Evolutionary conservation across 2,888 invertebrate genomes (phyloP).

Genomic region (Temnothorax unifasciatus): DNA sequence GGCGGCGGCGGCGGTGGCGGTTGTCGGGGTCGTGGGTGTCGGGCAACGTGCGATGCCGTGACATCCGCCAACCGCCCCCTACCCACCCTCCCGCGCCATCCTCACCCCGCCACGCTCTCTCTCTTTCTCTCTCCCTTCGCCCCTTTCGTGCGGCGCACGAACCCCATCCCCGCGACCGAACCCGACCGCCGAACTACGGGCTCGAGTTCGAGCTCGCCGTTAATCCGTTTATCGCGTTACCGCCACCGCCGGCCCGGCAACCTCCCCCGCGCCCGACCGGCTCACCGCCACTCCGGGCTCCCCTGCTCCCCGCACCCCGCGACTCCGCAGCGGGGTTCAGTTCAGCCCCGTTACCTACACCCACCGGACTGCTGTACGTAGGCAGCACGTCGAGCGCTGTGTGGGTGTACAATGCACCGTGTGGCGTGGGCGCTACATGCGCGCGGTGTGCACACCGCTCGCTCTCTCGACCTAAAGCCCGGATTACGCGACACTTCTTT

Average conservation of each 20-base stretch:
- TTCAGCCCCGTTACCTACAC: conserved; percentile 65
- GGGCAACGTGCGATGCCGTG: conserved; percentile 82
- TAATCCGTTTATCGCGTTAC: conserved; percentile 86
- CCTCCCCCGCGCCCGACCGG: conserved; percentile 37
- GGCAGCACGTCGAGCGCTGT: conserved; percentile 39
- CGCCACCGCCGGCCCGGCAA: conserved; percentile 48
- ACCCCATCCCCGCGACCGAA: conserved; percentile 71
- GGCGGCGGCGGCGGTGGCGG: conserved; percentile 56
- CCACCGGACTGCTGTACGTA: conserved; percentile 46
- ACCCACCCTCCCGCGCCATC: conserved; percentile 52
- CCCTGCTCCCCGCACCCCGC: conserved; percentile 52
- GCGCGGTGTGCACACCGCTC: conserved; percentile 34
- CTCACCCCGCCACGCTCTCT: conserved; percentile 28
- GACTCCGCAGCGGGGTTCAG: conserved; percentile 56
- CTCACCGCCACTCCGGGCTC: conserved; percentile 44
- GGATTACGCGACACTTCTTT: conserved; percentile 58
- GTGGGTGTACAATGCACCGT: conserved; percentile 51
- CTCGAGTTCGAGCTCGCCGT: conserved; percentile 82
- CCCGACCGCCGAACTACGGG: conserved; percentile 80
- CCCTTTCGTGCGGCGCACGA: conserved; percentile 53
- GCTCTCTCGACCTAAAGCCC: conserved; percentile 51
- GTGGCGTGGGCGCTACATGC: conserved; percentile 49
- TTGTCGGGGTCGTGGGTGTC: conserved; percentile 75
- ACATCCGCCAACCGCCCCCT: conserved; percentile 78
- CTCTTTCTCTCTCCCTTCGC: background rate